Percentiles rank a stretch among this genome's conserved stretches.
Conservation (phyloP, 2,797 vertebrate species). For the Acrocephalus scirpaceus region DNA sequence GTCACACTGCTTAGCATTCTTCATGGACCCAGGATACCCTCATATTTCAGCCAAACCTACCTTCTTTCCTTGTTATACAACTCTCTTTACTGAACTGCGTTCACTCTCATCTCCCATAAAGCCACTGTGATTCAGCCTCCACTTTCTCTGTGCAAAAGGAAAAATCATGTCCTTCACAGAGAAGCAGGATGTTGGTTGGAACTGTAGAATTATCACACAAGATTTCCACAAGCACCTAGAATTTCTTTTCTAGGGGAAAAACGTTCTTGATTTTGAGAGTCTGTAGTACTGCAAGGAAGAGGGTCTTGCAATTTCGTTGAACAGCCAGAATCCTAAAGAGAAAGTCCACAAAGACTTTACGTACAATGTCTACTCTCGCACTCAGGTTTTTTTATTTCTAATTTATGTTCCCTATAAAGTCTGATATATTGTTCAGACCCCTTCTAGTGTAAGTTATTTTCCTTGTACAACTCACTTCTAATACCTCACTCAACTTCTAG, state of each 20-base stretch:
- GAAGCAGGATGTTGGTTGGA: neutral
- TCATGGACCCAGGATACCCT: neutral
- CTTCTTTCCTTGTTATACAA: neutral
- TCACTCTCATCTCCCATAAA: neutral
- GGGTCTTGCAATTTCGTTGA: neutral
- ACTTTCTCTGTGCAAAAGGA: neutral
- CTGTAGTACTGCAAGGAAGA: neutral
- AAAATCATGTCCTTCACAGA: neutral
- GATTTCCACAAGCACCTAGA: neutral
- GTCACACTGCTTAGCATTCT: neutral
- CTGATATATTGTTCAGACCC: neutral
- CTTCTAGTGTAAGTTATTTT: neutral
- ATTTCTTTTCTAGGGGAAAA: neutral
- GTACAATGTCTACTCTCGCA: no score
- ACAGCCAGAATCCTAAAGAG: neutral
- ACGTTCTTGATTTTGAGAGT: neutral
- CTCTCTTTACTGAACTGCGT: neutral
- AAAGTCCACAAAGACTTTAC: neutral
- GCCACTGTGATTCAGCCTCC: neutral
- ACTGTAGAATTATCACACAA: neutral
- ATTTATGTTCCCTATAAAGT: neutral
- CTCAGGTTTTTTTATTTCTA: neutral
- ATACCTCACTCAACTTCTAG: neutral
- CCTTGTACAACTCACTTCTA: neutral
- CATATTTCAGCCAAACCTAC: neutral